Base-by-base conservation (phyloP, 2,113 vertebrate genomes). In the Psephotus haematonotus region DNA sequence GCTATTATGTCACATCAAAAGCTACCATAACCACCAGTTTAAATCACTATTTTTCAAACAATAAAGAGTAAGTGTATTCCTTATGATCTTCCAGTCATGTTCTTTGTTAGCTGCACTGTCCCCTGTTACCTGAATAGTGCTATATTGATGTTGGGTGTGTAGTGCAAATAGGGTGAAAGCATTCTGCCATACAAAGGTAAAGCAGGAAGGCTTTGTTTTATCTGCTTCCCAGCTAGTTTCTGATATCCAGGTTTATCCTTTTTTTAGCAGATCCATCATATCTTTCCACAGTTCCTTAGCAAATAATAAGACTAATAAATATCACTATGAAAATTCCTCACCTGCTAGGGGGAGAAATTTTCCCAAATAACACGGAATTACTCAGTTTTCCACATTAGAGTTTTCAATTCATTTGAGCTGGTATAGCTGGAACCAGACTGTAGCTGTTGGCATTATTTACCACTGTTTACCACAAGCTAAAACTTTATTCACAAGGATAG, bases 221-320 rank as follows among this genome's bases (percentile, higher is more conserved):
- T 93, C 67, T 90, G 53, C 68, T 92, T 93, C 82, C 69, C 95
- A 96, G 89, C 70, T 93, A 86, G 41, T n/a, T 94, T 93, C 80
- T 94, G 81, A 92, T 93, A 94, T 31, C 53, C 49, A 86, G 19
- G 88, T 96, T 94, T 89, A 92, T 94, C 91, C 95, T 97, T 80
- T 94, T 94, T 97, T 96, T 83, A 90, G 68, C 70, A 92, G 55
- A n/a, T 68, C 15, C 52, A 68, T 35, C 28, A 55, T 15, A 43
- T 37, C 28, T 74, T 90, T 92, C 71, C 46, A n/a, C 46, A 75
- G 53, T 82, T 94, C 31, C 88, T 95, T 94, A 96, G 84, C 92
- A 97, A 96, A 81, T 85, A 95, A 70, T 47, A 92, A 79, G 79
- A 76, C 71, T 95, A 94, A 97, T 97, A 96, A 97, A 94, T 86